Conservation (phyloP, 2,888 invertebrate species). For the Strigamia crassipes region DNA sequence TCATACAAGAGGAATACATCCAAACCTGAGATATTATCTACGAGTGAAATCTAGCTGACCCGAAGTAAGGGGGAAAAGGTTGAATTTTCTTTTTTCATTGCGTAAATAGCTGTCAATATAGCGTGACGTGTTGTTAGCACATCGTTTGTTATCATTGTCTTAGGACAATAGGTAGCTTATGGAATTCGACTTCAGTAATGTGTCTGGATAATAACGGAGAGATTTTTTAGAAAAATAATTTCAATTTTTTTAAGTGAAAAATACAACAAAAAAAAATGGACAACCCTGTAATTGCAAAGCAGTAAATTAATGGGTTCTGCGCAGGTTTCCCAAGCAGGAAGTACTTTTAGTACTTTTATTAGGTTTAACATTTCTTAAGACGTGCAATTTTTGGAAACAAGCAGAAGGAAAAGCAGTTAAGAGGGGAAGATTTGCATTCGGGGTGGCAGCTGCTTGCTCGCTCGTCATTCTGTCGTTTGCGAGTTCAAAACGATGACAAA, state of each 20-base stretch:
- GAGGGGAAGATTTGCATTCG: conserved; percentile 1
- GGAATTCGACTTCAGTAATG: neutral
- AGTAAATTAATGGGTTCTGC: neutral
- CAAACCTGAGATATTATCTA: neutral
- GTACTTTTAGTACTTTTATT: neutral
- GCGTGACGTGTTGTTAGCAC: conserved; percentile 1
- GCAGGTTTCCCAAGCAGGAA: neutral
- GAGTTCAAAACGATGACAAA: conserved; percentile 9
- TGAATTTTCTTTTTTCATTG: neutral
- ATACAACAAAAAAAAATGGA: neutral
- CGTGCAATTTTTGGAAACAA: conserved; percentile 8
- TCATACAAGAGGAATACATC: conserved; percentile 19
- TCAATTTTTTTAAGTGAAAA: neutral
- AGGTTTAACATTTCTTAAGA: neutral
- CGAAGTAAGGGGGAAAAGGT: neutral
- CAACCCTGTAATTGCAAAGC: neutral
- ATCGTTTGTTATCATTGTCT: conserved; percentile 17
- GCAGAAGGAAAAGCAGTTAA: conserved; percentile 20
- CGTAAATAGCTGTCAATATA: neutral
- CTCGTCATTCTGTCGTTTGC: conserved; percentile 24
- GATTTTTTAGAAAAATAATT: neutral
- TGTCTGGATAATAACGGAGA: neutral
- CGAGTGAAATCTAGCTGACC: conserved; percentile 10
- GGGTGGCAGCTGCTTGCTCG: conserved; percentile 24
- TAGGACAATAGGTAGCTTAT: neutral